Evolutionary conservation across 2,888 invertebrate genomes (phyloP).

Genomic region (Oasisia sp.): DNA sequence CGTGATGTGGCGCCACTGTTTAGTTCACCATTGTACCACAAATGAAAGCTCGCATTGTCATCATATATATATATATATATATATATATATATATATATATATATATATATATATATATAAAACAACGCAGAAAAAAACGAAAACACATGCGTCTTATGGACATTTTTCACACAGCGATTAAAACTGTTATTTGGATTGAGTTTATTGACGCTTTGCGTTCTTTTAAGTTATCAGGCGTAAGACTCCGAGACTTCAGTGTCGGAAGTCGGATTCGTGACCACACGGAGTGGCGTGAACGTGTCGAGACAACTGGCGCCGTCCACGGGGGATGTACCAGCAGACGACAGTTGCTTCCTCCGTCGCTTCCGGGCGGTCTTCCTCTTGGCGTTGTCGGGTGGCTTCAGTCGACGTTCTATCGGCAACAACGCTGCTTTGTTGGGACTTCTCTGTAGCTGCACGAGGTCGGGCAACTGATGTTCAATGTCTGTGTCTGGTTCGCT

Average conservation of each 20-base stretch:
- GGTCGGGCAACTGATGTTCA: neutral
- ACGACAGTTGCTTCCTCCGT: neutral
- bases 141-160: too few relatives aligned
- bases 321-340: neutral
- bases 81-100: too few relatives aligned
- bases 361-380: neutral
- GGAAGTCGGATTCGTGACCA: neutral
- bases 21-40: too few relatives aligned
- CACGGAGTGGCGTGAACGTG: neutral
- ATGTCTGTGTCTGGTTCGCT: neutral
- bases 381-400: neutral
- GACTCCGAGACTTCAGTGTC: neutral
- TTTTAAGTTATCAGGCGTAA: neutral
- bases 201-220: neutral
- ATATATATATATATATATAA: too few relatives aligned
- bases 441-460: neutral
- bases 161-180: too few relatives aligned
- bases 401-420: neutral
- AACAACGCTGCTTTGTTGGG: neutral
- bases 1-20: too few relatives aligned
- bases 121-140: too few relatives aligned
- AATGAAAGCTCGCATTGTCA: too few relatives aligned
- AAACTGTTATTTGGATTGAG: too few relatives aligned
- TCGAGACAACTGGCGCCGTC: neutral
- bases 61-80: too few relatives aligned